Evolutionary conservation across 2,888 invertebrate species (phyloP).

Genomic region (Mylabris sibirica): DNA sequence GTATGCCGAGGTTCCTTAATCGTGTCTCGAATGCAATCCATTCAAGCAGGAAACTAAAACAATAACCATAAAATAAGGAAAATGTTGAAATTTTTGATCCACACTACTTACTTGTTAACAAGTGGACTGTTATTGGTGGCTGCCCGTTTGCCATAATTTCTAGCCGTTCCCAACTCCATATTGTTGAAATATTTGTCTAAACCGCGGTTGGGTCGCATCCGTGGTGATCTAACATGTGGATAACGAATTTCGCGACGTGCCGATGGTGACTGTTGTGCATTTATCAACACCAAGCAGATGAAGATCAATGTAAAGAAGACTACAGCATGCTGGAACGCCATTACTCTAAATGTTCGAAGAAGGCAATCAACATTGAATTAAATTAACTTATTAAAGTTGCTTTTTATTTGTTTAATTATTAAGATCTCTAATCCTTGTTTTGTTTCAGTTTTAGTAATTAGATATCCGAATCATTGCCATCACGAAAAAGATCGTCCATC

Average conservation of each 20-base stretch:
- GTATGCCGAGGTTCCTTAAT: conserved; percentile 39
- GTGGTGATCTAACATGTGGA: conserved; percentile 57
- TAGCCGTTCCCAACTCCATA: conserved; percentile 68
- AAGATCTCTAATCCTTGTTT: not conserved
- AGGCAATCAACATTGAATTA: not conserved
- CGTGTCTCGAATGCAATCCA: conserved; percentile 44
- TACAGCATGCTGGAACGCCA: conserved; percentile 38
- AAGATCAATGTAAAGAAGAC: conserved; percentile 44
- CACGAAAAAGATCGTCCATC: too few species aligned
- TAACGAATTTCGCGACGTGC: conserved; percentile 55
- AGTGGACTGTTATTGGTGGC: conserved; percentile 60
- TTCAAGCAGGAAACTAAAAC: conserved; percentile 43
- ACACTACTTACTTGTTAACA: conserved; percentile 39
- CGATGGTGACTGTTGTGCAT: conserved; percentile 41
- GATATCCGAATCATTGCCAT: not conserved
- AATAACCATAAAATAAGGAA: conserved; percentile 19
- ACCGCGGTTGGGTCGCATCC: conserved; percentile 68
- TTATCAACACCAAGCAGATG: conserved; percentile 40
- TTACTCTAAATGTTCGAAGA: not conserved
- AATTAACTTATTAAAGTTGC: not conserved
- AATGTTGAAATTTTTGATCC: conserved; percentile 6
- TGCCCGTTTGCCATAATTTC: conserved; percentile 71
- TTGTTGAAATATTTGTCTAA: conserved; percentile 63
- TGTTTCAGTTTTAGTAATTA: not conserved
- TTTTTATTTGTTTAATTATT: not conserved